Base-by-base conservation (phyloP, 1,140 invertebrate species). In the Rhopalosiphum maidis region DNA sequence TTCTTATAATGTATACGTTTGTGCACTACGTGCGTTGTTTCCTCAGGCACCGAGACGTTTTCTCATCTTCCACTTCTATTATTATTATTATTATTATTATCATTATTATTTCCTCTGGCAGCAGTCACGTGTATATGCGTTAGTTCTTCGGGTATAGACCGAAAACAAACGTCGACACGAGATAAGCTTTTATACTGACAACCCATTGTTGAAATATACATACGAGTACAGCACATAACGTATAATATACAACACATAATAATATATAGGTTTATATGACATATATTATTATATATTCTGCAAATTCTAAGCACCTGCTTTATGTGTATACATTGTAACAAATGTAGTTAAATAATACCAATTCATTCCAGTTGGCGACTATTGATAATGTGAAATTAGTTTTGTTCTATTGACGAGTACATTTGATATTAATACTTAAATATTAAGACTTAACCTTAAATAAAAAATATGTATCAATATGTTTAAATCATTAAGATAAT, bases 51-150 rank as follows among this genome's bases (percentile, higher is more conserved):
- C 54, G 37, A 89, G 48, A 89, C 51, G 22, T n/a, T 54, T 55
- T 89, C 48, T 87, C 23, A 23, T 89, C 35, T 89, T 89, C 23
- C 51, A 51, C 35, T 89, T 18, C 21, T 51, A 21, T 43, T 35
- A 86, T 46, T 43, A 43, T 85, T 85, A 83, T 83, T 37, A 83
- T 83, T 83, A 83, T 43, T 82, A 82, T 82, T 82, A 82, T 82
- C 7, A 82, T 82, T 82, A 82, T 82, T 82, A 86, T 86, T 86
- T 86, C 43, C 43, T 88, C 43, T 30, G 86, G 30, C 46, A 18
- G 46, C 25, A 88, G 46, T 88, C 43, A 30, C 43, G 43, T 46
- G 23, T 11, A 46, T 18, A 7, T 22, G 86, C 46, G 46, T 46
- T 41, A 30, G 22, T 86, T 85, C 83, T 85, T 87, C 35, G 30